Conservation (phyloP, 2,113 vertebrate genomes). For the Lampris incognitus region DNA sequence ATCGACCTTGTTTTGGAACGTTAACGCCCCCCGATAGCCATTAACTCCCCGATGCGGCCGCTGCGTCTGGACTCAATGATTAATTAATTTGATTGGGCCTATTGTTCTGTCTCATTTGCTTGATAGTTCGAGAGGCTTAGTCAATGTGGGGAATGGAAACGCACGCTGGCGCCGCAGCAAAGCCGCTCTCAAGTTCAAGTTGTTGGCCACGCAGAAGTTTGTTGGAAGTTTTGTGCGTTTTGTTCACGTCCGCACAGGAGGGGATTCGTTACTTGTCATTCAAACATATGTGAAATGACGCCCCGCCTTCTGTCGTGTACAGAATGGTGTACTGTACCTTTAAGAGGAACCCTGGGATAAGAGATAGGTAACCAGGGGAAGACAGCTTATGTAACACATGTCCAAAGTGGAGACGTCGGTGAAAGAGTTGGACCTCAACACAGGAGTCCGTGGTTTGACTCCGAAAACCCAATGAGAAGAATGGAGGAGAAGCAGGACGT, state of each 20-base stretch:
- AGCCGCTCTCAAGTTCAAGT: conserved; percentile 32
- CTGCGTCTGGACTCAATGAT: conserved; percentile 54
- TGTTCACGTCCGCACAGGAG: conserved; percentile 42
- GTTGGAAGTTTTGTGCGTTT: conserved; percentile 8
- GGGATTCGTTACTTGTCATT: background rate
- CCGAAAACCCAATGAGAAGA: too few relatives aligned
- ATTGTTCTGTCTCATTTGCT: conserved; percentile 23
- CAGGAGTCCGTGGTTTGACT: too few relatives aligned
- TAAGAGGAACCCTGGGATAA: too few relatives aligned
- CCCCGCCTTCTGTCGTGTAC: too few relatives aligned
- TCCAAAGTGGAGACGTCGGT: too few relatives aligned
- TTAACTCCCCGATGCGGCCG: conserved; percentile 35
- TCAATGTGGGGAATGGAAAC: conserved; percentile 32
- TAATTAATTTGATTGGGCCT: conserved; percentile 49
- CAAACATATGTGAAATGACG: too few relatives aligned
- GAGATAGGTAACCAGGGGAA: too few relatives aligned
- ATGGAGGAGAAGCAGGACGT: too few relatives aligned
- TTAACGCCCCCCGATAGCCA: conserved; percentile 40
- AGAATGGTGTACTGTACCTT: too few relatives aligned
- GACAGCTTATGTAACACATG: too few relatives aligned
- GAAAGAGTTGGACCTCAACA: too few relatives aligned
- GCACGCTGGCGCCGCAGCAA: background rate
- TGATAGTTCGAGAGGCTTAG: conserved; percentile 37
- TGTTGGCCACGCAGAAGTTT: conserved; percentile 9
- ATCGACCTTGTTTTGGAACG: conserved; percentile 65